Evolutionary conservation across 2,113 vertebrate species (phyloP), one percentile per base, ranked within the genome.

Genomic region (Sebastes fasciatus): DNA sequence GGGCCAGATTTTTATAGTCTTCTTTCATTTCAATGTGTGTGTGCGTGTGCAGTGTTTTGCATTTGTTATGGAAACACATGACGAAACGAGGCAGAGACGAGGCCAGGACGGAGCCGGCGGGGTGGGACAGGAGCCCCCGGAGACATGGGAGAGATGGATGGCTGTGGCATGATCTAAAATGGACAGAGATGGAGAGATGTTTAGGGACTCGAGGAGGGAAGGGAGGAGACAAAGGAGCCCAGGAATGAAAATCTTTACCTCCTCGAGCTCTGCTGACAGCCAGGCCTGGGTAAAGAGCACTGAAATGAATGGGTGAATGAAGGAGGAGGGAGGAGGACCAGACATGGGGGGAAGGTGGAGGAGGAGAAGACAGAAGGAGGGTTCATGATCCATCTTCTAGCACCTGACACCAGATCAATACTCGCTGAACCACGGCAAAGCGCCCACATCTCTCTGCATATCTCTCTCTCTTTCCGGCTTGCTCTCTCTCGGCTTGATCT

Each of bases 371-470:
- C 8, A 63, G 80, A 10, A 23, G 69, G 68, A 75, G 66, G 77
- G 51, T 79, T 88, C 57, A 68, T 51, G 77, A 93, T 93, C 92
- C 88, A 83, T 94, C 92, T 90, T 88, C 84, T 45, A 69, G 70
- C 71, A 86, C 80, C 88, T 90, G 92, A 93, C 85, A 87, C 83
- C 48, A 13, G 87, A 94, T 94, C 93, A 87, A 94, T 94, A 93
- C 67, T 80, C 54, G 21, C 52, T 85, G 86, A 91, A 84, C 76
- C 79, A 77, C 16, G 63, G 73, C 66, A 80, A 87, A 90, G 83
- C 21, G 48, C 80, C 83, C 80, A 66, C 86, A 84, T 88, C 82
- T 88, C 79, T 91, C 81, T 52, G 61, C n/a, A 49, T 57, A 61
- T 62, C 61, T 57, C 63, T 8, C 74, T 72, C 64, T 19, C 45